These are phyloP conservation scores for Mustela erminea DNA, from an alignment of 2,797 vertebrate species.

Conservation along the genomic window DNA sequence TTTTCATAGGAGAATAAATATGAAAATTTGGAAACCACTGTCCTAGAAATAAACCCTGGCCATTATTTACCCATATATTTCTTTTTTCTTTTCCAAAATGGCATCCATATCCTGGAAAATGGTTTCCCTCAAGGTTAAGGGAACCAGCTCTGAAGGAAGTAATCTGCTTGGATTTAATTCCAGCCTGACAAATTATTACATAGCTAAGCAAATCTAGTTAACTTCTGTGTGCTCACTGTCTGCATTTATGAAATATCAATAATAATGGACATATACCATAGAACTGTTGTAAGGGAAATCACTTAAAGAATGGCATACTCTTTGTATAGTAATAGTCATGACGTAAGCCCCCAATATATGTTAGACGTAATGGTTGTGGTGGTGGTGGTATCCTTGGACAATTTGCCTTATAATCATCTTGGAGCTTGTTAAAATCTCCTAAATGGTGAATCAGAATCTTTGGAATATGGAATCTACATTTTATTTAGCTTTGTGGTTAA, in stretches of 20 bases:
- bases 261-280: not conserved
- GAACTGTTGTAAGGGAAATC: not conserved
- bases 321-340: not conserved
- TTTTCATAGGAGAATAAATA: not conserved
- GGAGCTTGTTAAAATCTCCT: not conserved
- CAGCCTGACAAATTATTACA: not conserved
- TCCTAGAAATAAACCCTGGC: not conserved
- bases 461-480: not conserved
- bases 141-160: not conserved
- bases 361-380: not conserved
- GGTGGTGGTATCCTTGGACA: not conserved
- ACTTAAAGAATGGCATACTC: not conserved
- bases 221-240: not conserved
- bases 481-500: not conserved
- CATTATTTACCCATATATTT: not conserved
- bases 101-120: not conserved
- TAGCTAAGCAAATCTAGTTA: not conserved
- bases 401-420: not conserved
- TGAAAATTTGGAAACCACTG: not conserved
- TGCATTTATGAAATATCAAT: not conserved
- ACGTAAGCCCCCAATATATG: not conserved
- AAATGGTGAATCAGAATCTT: not conserved
- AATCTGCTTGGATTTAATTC: not conserved
- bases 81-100: not conserved
- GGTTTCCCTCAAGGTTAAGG: not conserved